phyloP scores from a whole-genome alignment of 2,113 vertebrate species.

The Mesitornis unicolor region DNA sequence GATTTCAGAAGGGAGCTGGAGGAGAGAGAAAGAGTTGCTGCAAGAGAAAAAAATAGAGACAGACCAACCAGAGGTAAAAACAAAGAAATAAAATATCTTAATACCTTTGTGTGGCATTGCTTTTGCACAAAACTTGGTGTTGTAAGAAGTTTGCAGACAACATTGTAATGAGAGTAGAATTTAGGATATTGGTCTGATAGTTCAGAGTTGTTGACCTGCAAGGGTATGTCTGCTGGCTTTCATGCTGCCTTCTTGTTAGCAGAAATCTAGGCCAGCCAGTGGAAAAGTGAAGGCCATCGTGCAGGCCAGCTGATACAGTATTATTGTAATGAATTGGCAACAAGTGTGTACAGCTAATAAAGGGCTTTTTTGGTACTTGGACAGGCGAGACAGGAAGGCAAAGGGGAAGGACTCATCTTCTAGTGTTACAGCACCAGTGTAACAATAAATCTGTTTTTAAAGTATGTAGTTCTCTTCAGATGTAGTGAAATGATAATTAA shows the following conservation, averaged over 20 bases:
- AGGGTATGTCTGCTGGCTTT: neutral
- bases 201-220: constrained; percentile 3
- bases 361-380: neutral
- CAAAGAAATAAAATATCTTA: neutral
- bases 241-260: neutral
- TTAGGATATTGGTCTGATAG: neutral
- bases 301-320: neutral
- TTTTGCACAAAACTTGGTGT: neutral
- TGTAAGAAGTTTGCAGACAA: neutral
- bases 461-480: neutral
- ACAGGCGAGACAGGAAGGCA: neutral
- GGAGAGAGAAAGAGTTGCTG: constrained; percentile 88
- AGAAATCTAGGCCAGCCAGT: neutral
- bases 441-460: neutral
- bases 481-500: neutral
- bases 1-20: constrained; percentile 96
- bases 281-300: neutral
- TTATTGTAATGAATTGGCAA: neutral
- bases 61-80: constrained; percentile 86
- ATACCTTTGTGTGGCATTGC: neutral
- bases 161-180: neutral
- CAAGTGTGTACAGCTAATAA: neutral
- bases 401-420: neutral
- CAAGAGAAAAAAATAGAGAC: constrained; percentile 90
- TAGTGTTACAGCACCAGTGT: neutral